Evolutionary conservation across 2,113 vertebrate species (phyloP).

Genomic region (Trichechus manatus): DNA sequence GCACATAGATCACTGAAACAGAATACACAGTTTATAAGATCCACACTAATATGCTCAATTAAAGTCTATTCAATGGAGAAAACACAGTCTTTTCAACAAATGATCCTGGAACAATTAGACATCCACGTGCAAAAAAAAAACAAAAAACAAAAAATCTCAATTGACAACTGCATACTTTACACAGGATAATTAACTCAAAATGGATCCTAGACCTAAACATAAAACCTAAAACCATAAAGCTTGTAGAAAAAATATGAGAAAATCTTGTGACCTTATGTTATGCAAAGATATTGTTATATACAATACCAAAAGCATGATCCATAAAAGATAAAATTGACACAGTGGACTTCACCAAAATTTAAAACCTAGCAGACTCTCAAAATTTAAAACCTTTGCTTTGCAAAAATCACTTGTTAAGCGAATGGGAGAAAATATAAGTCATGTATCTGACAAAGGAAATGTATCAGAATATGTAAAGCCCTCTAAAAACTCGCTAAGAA

Average conservation of each 20-base stretch:
- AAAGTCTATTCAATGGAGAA: conserved; percentile 7
- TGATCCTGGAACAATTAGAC: neutral
- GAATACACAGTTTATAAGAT: neutral
- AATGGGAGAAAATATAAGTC: neutral
- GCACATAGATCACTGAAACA: neutral
- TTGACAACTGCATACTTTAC: neutral
- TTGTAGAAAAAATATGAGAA: neutral
- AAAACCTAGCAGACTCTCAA: neutral
- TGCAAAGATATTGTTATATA: neutral
- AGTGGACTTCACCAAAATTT: neutral
- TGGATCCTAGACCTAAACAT: neutral
- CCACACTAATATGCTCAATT: neutral
- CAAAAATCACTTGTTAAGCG: neutral
- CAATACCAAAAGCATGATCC: neutral
- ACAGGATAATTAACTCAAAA: conserved; percentile 30
- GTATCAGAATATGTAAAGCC: neutral
- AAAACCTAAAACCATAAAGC: neutral
- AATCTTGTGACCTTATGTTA: neutral
- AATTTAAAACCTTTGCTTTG: neutral
- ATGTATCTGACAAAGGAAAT: neutral
- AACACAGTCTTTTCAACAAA: conserved; percentile 34
- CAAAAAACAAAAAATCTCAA: neutral
- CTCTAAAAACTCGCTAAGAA: conserved; percentile 33
- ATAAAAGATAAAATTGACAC: neutral
- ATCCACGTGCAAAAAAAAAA: neutral